phyloP scores from a whole-genome alignment of 2,113 vertebrate genomes.

The Prietella phreatophila region DNA sequence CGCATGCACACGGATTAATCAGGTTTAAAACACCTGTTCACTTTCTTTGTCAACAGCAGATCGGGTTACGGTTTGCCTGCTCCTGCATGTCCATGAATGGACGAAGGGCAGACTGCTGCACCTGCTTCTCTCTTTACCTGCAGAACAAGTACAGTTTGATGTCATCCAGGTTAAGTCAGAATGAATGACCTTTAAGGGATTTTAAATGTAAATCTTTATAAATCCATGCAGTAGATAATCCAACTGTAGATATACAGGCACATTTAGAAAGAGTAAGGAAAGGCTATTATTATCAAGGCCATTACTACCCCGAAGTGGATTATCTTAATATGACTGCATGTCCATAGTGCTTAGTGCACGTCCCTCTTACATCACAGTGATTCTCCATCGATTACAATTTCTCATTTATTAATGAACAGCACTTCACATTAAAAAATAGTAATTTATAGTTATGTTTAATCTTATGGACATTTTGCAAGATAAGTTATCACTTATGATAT shows the following conservation, averaged over 20 bases:
- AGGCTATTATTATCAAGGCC: not conserved
- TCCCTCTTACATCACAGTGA: not conserved
- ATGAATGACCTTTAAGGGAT: not conserved
- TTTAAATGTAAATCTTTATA: not conserved
- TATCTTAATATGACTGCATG: not conserved
- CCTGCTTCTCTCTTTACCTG: slow-evolving; percentile 55
- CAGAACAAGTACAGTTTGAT: slow-evolving; percentile 44
- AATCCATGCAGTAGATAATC: not conserved
- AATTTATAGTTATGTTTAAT: not conserved
- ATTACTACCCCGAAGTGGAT: not conserved
- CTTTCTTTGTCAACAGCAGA: slow-evolving; percentile 60
- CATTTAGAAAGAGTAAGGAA: not conserved
- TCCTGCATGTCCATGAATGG: slow-evolving; percentile 51
- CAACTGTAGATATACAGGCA: not conserved
- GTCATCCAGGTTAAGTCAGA: slow-evolving; percentile 17
- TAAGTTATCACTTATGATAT: not conserved
- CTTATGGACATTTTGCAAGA: not conserved
- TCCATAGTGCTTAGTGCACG: not conserved
- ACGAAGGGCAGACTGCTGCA: slow-evolving; percentile 52
- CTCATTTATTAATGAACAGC: not conserved
- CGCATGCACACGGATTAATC: slow-evolving; percentile 59
- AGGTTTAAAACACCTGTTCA: slow-evolving; percentile 69
- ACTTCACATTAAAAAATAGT: not conserved
- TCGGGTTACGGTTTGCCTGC: slow-evolving; percentile 61
- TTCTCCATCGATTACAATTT: not conserved